Evolutionary conservation across 2,113 vertebrate genomes (phyloP), one percentile per base, ranked within the genome.

Genomic region (Polypterus bichir): DNA sequence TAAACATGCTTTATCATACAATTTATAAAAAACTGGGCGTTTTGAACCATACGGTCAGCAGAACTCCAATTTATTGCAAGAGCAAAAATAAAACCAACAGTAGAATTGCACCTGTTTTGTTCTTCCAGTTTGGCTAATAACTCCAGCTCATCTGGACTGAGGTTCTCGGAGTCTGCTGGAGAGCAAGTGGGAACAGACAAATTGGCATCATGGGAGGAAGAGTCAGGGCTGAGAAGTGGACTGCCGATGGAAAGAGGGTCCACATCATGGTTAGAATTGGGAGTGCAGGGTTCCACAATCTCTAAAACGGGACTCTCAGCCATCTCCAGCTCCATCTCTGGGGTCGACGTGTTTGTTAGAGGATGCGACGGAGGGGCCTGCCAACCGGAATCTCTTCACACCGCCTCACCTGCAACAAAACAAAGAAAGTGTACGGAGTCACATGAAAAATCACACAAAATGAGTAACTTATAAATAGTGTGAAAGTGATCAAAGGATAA

Each of bases 101-200:
- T 27, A 27, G 27, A 27, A 27, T 27, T 27, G 27, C 68, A 93
- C 94, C 94, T 88, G 75, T 97, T 97, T 73, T 97, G 94, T 71
- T 97, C 94, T 71, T 97, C 94, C n/a, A 97, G 82, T 67, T 97
- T 97, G 8, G 92, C 93, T 77, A 97, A 78, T 48, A 97, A 86
- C 82, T 97, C 92, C 61, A 97, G 79, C 59, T 97, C 94, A 55
- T 97, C 93, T 0, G 93, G 93, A 74, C 93, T 97, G 70, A 97
- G 85, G 77, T 92, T 95, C 73, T 97, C 94, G 0, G 89, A 94
- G 79, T 97, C 93, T 0, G 91, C 91, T 0, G 90, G 86, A 2
- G 92, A 93, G 6, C 82, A 83, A 1, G 88, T 86, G 6, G 86
- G 77, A 10, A 88, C 85, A 1, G 84, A 86, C 64, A 85, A 76